Conservation (phyloP, 2,888 invertebrate genomes). For the Trachelus tabidus region DNA sequence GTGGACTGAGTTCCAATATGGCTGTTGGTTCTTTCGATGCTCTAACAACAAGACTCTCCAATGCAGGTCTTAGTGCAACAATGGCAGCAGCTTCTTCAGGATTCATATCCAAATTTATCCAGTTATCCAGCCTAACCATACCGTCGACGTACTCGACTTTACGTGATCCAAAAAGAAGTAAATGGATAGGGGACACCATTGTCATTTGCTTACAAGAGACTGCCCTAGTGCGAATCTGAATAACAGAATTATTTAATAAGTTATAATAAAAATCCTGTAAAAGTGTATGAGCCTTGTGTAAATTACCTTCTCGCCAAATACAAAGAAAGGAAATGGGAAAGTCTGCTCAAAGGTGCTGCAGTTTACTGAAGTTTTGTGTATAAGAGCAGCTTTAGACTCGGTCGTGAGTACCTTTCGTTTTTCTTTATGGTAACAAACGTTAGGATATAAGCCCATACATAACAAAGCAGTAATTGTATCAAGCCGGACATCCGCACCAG, state of each 20-base stretch:
- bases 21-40: conserved; percentile 85
- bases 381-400: conserved; percentile 93
- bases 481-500: conserved; percentile 80
- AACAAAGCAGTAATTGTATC: conserved; percentile 89
- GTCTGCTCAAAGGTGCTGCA: conserved; percentile 84
- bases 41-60: conserved; percentile 86
- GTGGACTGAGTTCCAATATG: conserved; percentile 73
- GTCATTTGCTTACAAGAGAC: conserved; percentile 97
- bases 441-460: conserved; percentile 94
- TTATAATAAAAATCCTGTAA: neutral
- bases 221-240: conserved; percentile 87
- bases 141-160: conserved; percentile 84
- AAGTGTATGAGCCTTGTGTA: neutral
- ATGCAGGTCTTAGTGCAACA: conserved; percentile 86
- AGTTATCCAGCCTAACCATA: conserved; percentile 88
- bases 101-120: conserved; percentile 92
- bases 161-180: conserved; percentile 91
- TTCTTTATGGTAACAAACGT: conserved; percentile 95
- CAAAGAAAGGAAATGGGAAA: conserved; percentile 95
- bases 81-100: conserved; percentile 82
- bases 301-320: conserved; percentile 93
- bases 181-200: conserved; percentile 94
- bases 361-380: conserved; percentile 97
- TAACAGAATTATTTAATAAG: conserved; percentile 11
- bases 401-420: conserved; percentile 96